Conservation (phyloP, 2,797 vertebrate species). For the Morus bassanus region DNA sequence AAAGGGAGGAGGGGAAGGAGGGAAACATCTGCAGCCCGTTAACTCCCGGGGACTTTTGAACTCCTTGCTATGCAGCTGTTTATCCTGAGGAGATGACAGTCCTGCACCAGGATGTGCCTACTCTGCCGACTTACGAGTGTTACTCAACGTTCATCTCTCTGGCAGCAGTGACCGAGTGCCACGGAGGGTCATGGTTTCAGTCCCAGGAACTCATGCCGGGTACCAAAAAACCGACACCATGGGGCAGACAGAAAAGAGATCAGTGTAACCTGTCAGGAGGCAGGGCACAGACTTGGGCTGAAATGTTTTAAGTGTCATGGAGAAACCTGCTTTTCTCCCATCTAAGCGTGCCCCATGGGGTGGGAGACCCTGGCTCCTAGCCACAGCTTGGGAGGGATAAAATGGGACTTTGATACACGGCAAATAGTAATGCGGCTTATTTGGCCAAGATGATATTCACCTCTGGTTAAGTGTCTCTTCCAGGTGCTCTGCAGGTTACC, state of each 20-base stretch:
- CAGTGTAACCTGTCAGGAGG: fast-evolving
- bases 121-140: background rate
- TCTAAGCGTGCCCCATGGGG: fast-evolving
- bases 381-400: background rate
- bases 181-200: fast-evolving
- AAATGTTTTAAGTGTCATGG: fast-evolving
- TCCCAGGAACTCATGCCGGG: no score
- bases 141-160: background rate
- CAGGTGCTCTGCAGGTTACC: background rate
- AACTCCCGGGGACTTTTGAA: background rate
- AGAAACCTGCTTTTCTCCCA: no score
- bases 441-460: background rate
- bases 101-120: background rate
- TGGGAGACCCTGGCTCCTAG: background rate
- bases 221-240: fast-evolving
- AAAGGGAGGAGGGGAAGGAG: background rate
- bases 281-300: background rate
- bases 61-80: background rate
- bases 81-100: background rate
- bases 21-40: background rate
- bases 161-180: background rate
- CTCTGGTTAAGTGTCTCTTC: background rate
- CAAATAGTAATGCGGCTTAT: fast-evolving
- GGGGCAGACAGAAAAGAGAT: background rate
- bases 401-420: fast-evolving